These are phyloP conservation scores for Aplidium turbinatum DNA, from an alignment of 23 tunicate species.

Conservation along the genomic window DNA sequence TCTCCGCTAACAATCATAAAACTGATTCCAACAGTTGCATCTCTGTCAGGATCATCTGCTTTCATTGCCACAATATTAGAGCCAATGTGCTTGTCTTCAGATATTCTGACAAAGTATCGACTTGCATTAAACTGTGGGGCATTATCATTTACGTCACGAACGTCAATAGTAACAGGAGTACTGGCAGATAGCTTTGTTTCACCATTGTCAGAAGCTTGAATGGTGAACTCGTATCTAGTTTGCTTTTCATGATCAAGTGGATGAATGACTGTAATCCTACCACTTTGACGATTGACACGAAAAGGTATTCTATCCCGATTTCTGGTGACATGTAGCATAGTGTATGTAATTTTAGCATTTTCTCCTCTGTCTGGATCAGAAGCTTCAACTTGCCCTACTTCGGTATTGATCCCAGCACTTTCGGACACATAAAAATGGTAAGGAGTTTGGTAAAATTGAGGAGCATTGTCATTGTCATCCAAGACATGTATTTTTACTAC, in stretches of 20 bases:
- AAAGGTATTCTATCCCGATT: constrained; percentile 23
- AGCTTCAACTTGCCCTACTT: constrained; percentile 46
- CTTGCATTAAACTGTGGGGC: constrained; percentile 52
- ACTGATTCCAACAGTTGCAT: constrained; percentile 28
- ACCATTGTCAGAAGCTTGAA: constrained; percentile 72
- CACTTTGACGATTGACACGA: constrained; percentile 45
- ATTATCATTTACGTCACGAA: constrained; percentile 81
- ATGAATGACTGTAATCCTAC: constrained; percentile 35
- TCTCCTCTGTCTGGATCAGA: constrained; percentile 51
- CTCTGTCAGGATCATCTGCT: constrained; percentile 67
- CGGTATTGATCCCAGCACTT: constrained; percentile 15
- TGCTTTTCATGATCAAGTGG: constrained; percentile 67
- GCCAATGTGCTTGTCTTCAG: constrained; percentile 53
- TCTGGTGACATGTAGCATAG: constrained; percentile 15
- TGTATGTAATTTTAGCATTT: constrained; percentile 54
- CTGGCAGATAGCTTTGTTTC: constrained; percentile 1
- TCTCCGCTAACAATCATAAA: constrained; percentile 58
- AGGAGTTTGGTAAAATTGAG: constrained; percentile 41
- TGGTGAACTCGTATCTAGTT: constrained; percentile 48
- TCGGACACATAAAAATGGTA: constrained; percentile 43
- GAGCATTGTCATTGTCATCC: constrained; percentile 79
- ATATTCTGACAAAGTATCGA: constrained; percentile 32
- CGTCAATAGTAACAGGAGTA: constrained; percentile 41
- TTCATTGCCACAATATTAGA: constrained; percentile 27
- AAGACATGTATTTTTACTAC: constrained; percentile 42